These are phyloP conservation scores for Antheraea mylitta DNA, from an alignment of 1,140 invertebrate genomes.

Conservation along the genomic window DNA sequence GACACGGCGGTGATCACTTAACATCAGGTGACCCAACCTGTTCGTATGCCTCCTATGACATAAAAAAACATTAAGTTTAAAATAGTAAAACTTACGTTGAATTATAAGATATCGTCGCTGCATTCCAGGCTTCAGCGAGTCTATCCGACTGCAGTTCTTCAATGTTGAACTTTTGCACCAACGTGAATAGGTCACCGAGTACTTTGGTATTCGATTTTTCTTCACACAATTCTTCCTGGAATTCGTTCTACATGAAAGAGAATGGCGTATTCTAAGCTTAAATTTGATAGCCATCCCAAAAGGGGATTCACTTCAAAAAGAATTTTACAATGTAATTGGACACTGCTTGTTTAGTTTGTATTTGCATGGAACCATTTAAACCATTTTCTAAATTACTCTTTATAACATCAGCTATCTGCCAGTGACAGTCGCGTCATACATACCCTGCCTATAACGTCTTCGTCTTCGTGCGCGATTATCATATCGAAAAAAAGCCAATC, in stretches of 20 bases:
- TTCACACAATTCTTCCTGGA: not conserved
- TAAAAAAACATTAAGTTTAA: no score
- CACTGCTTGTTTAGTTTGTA: no score
- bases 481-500: slow-evolving; percentile 67
- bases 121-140: slow-evolving; percentile 45
- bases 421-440: no score
- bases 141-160: slow-evolving; percentile 30
- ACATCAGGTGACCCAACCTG: no score
- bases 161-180: slow-evolving; percentile 40
- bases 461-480: slow-evolving; percentile 54
- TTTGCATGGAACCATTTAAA: no score
- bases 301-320: no score
- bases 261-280: not conserved
- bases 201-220: slow-evolving; percentile 15
- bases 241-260: not conserved
- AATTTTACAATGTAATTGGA: no score
- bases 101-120: slow-evolving; percentile 46
- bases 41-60: no score
- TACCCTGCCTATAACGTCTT: slow-evolving; percentile 58
- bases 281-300: no score
- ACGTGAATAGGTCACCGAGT: slow-evolving; percentile 38
- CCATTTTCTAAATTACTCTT: no score
- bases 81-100: slow-evolving; percentile 30
- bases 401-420: no score
- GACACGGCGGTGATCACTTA: no score